phyloP scores from a whole-genome alignment of 1,140 invertebrate species.

The Papilio polyxenes region DNA sequence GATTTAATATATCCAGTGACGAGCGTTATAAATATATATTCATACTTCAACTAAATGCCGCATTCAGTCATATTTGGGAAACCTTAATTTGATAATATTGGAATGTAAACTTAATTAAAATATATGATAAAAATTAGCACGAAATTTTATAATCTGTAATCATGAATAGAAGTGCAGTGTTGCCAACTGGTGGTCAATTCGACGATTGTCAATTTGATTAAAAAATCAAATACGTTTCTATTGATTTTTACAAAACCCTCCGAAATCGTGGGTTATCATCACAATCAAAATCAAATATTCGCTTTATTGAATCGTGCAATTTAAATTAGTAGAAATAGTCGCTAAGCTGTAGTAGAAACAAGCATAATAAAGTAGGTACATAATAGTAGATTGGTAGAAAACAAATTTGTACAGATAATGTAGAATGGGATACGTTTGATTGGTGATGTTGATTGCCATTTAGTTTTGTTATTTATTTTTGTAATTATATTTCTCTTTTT shows the following conservation, averaged over 20 bases:
- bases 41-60: background rate
- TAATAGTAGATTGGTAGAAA: constrained; percentile 52
- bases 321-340: constrained; percentile 73
- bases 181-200: constrained; percentile 63
- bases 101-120: background rate
- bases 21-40: constrained; percentile 49
- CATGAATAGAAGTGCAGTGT: constrained; percentile 40
- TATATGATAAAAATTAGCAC: constrained; percentile 29
- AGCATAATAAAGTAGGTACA: constrained; percentile 64
- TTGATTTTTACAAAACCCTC: constrained; percentile 52
- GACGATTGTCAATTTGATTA: constrained; percentile 64
- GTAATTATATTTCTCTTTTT: constrained; percentile 70
- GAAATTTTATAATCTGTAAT: constrained; percentile 35
- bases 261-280: constrained; percentile 53
- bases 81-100: background rate
- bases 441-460: constrained; percentile 69
- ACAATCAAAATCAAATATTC: constrained; percentile 68
- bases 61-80: background rate
- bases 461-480: constrained; percentile 79
- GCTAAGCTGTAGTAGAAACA: constrained; percentile 64
- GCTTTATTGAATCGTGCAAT: constrained; percentile 79
- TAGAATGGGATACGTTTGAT: constrained; percentile 60
- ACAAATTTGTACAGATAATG: constrained; percentile 69
- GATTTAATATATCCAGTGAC: constrained; percentile 68
- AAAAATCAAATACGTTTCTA: constrained; percentile 48